Base-by-base conservation (phyloP, 2,888 invertebrate genomes). In the Glomeris marginata region DNA sequence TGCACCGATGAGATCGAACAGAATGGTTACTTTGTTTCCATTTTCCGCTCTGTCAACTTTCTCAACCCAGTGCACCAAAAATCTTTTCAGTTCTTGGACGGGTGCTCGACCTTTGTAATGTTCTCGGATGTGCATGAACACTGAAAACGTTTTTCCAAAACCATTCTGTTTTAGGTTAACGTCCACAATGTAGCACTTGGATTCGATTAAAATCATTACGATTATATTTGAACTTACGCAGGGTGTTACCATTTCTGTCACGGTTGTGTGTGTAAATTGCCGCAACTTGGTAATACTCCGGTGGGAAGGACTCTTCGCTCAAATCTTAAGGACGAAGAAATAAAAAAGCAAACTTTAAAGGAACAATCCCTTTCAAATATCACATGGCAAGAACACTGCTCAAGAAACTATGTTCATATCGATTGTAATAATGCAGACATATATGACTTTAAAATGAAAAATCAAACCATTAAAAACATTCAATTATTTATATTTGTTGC, bases 1-100 rank as follows among this genome's bases (percentile, higher is more conserved):
- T 54, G 87, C 80, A 20, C 83, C 83, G 35, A 80, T 78, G 83
- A 94, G 84, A 67, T 94, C 94, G 62, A 94, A 90, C 61, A 94
- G 80, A 55, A 91, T 67, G 2, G 87, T 81, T 48, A 94, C 77
- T 62, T 77, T 76, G 56, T 80, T 77, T 47, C 84, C 81, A 54
- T 80, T 76, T 52, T 78, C 78, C 62, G 81, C 75, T 44, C 84
- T 76, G 59, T 84, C 82, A 11, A 82, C 66, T 58, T 84, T 69
- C 62, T 88, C 87, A 59, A 88, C 76, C 82, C 84, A 87, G 65
- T 87, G 91, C 0, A 90, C 78, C 50, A 92, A 76, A 57, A 82
- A 77, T 63, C 77, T 77, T 64, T 86, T 84, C 6, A 88, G 64
- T 35, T 84, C 82, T 0, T 78, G 78, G 58, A 81, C 75, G 59